A percentile compares a stretch with the other conserved stretches of the same genome.
phyloP scores from a whole-genome alignment of 2,888 invertebrate species.

The Altica lythri region DNA sequence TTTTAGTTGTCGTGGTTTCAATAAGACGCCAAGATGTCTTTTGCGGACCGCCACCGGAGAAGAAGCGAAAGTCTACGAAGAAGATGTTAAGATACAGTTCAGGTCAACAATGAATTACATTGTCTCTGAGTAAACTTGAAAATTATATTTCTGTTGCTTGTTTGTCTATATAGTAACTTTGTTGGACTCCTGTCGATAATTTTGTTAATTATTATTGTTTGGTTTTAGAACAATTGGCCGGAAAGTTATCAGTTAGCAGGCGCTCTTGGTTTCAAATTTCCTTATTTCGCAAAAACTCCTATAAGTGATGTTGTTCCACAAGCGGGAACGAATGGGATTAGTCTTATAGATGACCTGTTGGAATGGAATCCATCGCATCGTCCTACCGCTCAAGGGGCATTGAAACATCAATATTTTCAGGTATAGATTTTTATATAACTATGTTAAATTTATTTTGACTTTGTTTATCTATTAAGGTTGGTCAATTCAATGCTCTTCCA shows the following conservation, averaged over 20 bases:
- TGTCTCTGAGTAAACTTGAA: too few relatives aligned
- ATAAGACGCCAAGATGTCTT: too few relatives aligned
- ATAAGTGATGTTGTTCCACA: slow-evolving; percentile 80
- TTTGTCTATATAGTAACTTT: too few relatives aligned
- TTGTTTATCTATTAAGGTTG: slow-evolving; percentile 48
- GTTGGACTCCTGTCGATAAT: too few relatives aligned
- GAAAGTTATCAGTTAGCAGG: slow-evolving; percentile 93
- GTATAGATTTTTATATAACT: slow-evolving; percentile 39
- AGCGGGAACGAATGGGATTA: slow-evolving; percentile 80
- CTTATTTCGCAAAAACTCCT: slow-evolving; percentile 82
- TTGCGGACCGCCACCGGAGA: too few relatives aligned
- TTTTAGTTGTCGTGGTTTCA: too few relatives aligned
- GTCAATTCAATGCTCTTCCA: slow-evolving; percentile 49
- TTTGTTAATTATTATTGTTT: not conserved
- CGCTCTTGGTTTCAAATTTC: slow-evolving; percentile 95
- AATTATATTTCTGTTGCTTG: too few relatives aligned
- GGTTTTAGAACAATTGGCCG: slow-evolving; percentile 81
- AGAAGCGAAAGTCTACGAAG: too few relatives aligned
- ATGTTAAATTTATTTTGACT: too few relatives aligned
- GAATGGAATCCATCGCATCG: slow-evolving; percentile 91
- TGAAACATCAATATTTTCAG: slow-evolving; percentile 66
- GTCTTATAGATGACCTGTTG: slow-evolving; percentile 83
- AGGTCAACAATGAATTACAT: too few relatives aligned
- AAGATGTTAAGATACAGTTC: too few relatives aligned
- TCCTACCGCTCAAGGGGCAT: slow-evolving; percentile 86